Conservation (phyloP, 2,797 vertebrate genomes). For the Pseudomugil gertrudae region DNA sequence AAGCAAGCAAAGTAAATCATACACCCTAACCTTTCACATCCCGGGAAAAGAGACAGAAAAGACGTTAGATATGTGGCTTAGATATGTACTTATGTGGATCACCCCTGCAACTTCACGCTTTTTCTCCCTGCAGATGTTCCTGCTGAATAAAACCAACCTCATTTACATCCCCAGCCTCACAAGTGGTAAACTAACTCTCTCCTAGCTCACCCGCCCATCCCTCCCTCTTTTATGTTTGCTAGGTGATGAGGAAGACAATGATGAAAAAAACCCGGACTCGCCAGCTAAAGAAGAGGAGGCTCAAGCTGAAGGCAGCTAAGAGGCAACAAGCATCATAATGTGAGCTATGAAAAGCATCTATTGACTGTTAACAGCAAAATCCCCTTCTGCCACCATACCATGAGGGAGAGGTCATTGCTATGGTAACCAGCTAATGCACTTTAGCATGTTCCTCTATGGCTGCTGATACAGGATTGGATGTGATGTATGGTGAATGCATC, state of each 20-base stretch:
- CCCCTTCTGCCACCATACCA: constrained; percentile 16
- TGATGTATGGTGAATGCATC: constrained; percentile 10
- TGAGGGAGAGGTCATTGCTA: constrained; percentile 20
- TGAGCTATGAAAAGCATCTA: constrained; percentile 23
- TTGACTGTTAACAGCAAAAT: constrained; percentile 33
- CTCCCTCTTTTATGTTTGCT: constrained; percentile 9
- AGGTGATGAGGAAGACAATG: constrained; percentile 59
- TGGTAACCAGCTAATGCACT: constrained; percentile 30
- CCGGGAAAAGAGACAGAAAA: not conserved
- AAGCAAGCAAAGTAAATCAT: not conserved
- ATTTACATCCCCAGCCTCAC: constrained; percentile 17
- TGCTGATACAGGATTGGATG: constrained; percentile 19
- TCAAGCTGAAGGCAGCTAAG: constrained; percentile 57
- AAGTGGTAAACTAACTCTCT: constrained; percentile 13
- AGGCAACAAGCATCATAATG: not conserved
- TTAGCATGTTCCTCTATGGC: constrained; percentile 19
- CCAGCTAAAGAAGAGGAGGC: constrained; percentile 60
- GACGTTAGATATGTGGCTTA: no score
- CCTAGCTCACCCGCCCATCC: not conserved
- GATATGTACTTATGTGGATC: no score
- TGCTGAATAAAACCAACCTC: constrained; percentile 21
- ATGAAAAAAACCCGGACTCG: constrained; percentile 46
- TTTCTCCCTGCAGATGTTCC: not conserved
- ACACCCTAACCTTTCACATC: not conserved
- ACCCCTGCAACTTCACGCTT: no score